These are phyloP conservation scores for Stictonetta naevosa DNA, from an alignment of 2,113 vertebrate genomes.

Conservation along the genomic window DNA sequence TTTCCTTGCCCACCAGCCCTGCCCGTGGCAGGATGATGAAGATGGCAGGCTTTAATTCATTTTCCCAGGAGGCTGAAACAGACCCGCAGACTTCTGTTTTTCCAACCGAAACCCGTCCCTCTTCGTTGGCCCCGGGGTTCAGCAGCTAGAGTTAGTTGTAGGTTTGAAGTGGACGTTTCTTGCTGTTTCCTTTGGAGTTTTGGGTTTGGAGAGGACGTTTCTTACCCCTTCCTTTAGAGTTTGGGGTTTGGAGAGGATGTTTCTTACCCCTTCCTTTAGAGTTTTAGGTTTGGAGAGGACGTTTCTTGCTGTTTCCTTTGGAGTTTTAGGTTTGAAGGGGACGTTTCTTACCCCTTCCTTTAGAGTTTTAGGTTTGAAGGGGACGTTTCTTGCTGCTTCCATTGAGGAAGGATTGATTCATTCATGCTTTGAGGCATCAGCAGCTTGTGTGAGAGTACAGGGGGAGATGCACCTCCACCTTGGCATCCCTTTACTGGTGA, in stretches of 20 bases:
- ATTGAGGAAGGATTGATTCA: not conserved
- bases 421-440: not conserved
- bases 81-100: not conserved
- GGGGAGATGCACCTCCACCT: not conserved
- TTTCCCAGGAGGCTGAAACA: not conserved
- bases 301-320: not conserved
- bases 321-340: not conserved
- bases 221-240: not conserved
- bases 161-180: not conserved
- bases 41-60: not conserved
- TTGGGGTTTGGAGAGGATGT: not conserved
- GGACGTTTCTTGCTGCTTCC: not conserved
- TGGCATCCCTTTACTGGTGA: not conserved
- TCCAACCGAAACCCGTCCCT: not conserved
- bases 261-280: not conserved
- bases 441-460: not conserved
- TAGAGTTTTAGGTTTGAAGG: not conserved
- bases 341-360: not conserved
- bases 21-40: not conserved
- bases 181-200: not conserved
- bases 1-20: not conserved
- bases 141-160: accelerated
- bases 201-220: not conserved
- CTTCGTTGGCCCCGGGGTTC: accelerated
- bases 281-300: not conserved